Evolutionary conservation across 2,888 invertebrate genomes (phyloP), one percentile per base, ranked within the genome.

Genomic region (Hemaris fuciformis): DNA sequence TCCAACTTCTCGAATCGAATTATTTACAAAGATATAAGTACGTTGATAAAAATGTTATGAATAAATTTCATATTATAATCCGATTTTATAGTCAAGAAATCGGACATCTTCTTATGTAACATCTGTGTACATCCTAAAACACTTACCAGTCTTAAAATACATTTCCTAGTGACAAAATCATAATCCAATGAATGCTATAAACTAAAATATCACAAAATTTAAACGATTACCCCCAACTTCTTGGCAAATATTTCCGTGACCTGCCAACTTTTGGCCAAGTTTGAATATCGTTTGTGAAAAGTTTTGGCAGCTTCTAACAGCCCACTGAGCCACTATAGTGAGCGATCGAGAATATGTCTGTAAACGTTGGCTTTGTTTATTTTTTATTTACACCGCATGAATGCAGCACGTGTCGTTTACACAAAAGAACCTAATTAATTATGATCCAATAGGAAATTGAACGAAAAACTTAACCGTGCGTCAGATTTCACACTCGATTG

Each of bases 401-500:
- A 1, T n/a, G 3, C 20, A 46, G 22, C 46, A 46, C n/a, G 46
- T 13, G 23, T 23, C 3, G 25, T 46, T 3, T 31, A 53, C 18
- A 20, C 10, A 53, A 18, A 27, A 31, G n/a, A 27, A 15, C 10
- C 27, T 27, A 25, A 27, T 1, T n/a, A 46, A 46, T 46, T 46
- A 25, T 23, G 46, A 23, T n/a, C 10, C 4, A 13, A 22, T 3
- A 13, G 20, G 45, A 22, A 22, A 5, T 23, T 10, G 1, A 22
- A 53, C 15, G n/a, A 15, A 27, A 27, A 10, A 31, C 27, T 25
- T 15, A 15, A n/a, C n/a, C 3, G n/a, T 20, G 20, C 18, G 43
- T 42, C 20, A 45, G 22, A 22, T 42, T 25, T 10, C 13, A 31
- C 46, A 10, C 64, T 71, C 69, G 67, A 76, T 76, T 69, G 74